A percentile compares a stretch with the other conserved stretches of the same genome.
These are phyloP conservation scores for Schizopygopsis pylzovi DNA, from an alignment of 2,797 vertebrate genomes.

Conservation along the genomic window DNA sequence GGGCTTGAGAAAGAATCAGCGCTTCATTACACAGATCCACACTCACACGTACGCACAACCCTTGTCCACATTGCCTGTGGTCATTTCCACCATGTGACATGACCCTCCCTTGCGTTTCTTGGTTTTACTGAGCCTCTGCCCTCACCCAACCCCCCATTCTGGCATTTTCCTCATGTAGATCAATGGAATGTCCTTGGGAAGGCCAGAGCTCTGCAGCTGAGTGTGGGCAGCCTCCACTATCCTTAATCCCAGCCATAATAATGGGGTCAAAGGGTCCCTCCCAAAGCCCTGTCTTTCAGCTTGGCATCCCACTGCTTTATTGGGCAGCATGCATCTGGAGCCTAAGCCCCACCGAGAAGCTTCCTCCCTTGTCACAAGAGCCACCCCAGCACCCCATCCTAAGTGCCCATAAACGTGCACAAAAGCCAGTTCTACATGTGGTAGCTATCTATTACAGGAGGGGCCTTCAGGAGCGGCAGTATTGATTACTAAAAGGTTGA, in stretches of 20 bases:
- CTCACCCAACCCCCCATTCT: slow-evolving; percentile 51
- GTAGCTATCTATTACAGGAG: slow-evolving; percentile 61
- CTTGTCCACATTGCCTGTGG: slow-evolving; percentile 56
- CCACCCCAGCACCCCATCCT: slow-evolving; percentile 56
- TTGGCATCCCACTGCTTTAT: slow-evolving; percentile 67
- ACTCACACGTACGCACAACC: slow-evolving; percentile 37
- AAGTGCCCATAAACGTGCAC: slow-evolving; percentile 62
- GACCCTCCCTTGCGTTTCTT: slow-evolving; percentile 60
- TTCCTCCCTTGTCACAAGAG: slow-evolving; percentile 59
- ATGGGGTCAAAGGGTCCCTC: slow-evolving; percentile 66
- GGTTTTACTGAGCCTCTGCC: slow-evolving; percentile 45
- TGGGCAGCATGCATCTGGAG: slow-evolving; percentile 66
- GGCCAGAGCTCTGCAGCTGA: slow-evolving; percentile 51
- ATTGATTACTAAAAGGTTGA: slow-evolving; percentile 53
- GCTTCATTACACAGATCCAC: slow-evolving; percentile 40
- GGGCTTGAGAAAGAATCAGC: slow-evolving; percentile 41
- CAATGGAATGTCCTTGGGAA: slow-evolving; percentile 64
- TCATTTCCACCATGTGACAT: slow-evolving; percentile 62
- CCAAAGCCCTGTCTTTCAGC: slow-evolving; percentile 59
- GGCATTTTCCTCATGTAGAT: slow-evolving; percentile 58
- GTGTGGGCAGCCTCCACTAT: slow-evolving; percentile 55
- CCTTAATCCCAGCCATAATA: slow-evolving; percentile 62
- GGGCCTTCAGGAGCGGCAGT: slow-evolving; percentile 37
- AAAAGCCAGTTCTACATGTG: slow-evolving; percentile 62
- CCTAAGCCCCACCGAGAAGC: slow-evolving; percentile 62